phyloP scores from a whole-genome alignment of 2,113 vertebrate species.

The Cettia cetti region DNA sequence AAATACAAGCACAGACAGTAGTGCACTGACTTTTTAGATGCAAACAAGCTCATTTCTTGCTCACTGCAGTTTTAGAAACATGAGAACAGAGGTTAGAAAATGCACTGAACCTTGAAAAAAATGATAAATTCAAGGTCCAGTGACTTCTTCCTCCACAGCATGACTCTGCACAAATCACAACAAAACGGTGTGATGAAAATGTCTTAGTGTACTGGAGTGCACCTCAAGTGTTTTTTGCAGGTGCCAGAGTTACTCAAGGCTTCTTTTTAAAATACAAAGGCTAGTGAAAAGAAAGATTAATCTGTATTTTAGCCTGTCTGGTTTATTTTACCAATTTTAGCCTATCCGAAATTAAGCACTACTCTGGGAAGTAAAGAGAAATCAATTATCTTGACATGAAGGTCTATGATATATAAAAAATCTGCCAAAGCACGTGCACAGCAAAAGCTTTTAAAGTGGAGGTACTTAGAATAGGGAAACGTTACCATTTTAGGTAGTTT shows the following conservation, averaged over 20 bases:
- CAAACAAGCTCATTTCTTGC: background rate
- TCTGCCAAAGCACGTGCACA: background rate
- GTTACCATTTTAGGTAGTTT: background rate
- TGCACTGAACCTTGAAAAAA: slow-evolving; percentile 19
- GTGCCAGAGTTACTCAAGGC: background rate
- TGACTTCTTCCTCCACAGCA: slow-evolving; percentile 17
- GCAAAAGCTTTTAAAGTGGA: background rate
- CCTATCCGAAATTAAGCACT: background rate
- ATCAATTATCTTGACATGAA: background rate
- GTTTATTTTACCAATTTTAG: background rate
- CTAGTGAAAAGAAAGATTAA: background rate
- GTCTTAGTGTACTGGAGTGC: background rate
- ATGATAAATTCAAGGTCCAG: slow-evolving; percentile 26
- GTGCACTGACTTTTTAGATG: background rate
- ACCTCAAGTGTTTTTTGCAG: background rate
- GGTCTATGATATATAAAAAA: background rate
- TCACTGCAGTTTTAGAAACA: background rate
- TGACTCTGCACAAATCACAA: slow-evolving; percentile 33
- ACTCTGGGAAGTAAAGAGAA: background rate
- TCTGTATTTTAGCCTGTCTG: background rate
- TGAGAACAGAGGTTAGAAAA: slow-evolving; percentile 11
- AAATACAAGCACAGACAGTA: background rate
- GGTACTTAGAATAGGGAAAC: background rate
- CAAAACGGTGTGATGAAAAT: background rate
- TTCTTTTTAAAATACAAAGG: background rate